Evolutionary conservation across 2,888 invertebrate genomes (phyloP).

Genomic region (Papilio gigon): DNA sequence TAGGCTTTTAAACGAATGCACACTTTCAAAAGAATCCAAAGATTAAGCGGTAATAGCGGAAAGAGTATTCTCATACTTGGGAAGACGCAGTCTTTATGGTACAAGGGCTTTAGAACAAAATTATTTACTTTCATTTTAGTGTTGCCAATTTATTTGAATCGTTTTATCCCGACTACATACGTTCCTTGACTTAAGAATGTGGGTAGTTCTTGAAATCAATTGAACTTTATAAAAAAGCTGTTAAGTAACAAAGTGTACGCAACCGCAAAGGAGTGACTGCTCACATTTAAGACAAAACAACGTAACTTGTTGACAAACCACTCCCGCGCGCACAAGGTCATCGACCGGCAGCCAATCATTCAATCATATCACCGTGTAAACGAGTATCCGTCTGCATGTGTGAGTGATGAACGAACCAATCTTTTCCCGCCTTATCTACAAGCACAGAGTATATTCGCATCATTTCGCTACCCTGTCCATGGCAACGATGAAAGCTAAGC

Average conservation of each 20-base stretch:
- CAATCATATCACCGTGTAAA: conserved; percentile 40
- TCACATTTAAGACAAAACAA: conserved; percentile 39
- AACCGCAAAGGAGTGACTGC: conserved; percentile 27
- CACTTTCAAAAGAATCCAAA: too few relatives aligned
- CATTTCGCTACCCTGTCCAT: not conserved
- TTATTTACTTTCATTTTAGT: too few relatives aligned
- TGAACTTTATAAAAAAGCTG: conserved; percentile 24
- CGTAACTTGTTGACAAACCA: conserved; percentile 40
- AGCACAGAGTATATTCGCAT: conserved; percentile 18
- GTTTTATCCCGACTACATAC: not conserved
- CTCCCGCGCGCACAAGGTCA: conserved; percentile 40
- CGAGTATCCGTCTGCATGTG: conserved; percentile 34
- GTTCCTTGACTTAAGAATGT: conserved; percentile 13
- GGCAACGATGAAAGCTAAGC: not conserved
- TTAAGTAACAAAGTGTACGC: conserved; percentile 27
- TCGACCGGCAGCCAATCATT: conserved; percentile 40
- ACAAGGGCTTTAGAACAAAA: too few relatives aligned
- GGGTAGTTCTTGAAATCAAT: conserved; percentile 8
- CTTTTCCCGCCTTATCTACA: conserved; percentile 19
- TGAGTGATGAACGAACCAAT: conserved; percentile 35
- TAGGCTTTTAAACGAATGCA: too few relatives aligned
- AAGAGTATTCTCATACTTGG: too few relatives aligned
- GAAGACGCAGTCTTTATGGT: too few relatives aligned
- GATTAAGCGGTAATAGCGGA: too few relatives aligned
- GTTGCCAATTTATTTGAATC: not conserved